Conservation (phyloP, 2,797 vertebrate species). For the Ptychadena robeensis region DNA sequence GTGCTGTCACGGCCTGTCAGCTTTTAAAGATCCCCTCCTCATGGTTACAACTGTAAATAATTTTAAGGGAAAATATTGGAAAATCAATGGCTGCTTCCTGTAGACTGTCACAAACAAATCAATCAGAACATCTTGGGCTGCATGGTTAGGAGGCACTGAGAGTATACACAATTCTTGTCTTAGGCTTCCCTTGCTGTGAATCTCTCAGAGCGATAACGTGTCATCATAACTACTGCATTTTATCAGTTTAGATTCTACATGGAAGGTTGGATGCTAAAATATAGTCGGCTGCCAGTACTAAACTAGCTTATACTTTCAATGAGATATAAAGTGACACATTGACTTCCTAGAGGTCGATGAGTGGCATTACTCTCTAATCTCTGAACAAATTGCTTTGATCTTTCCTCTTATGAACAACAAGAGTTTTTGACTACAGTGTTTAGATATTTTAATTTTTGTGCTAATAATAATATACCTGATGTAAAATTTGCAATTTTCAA, state of each 20-base stretch:
- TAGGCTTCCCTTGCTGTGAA: conserved; percentile 93
- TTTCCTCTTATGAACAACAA: not conserved
- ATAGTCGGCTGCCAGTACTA: not conserved
- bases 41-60: conserved; percentile 96
- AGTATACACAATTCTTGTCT: conserved; percentile 88
- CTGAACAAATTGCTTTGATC: not conserved
- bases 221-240: conserved; percentile 82
- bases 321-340: not conserved
- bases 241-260: conserved; percentile 69
- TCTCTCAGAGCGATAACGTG: conserved; percentile 92
- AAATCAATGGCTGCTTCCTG: conserved; percentile 99
- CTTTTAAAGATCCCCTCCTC: conserved; percentile 82
- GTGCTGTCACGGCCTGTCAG: conserved; percentile 83
- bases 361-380: not conserved
- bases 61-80: conserved; percentile 96
- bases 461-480: too few relatives aligned
- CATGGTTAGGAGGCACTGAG: conserved; percentile 77
- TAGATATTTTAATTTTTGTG: not conserved
- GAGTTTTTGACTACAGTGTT: not conserved
- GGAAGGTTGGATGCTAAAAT: conserved; percentile 28
- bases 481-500: too few relatives aligned
- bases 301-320: conserved; percentile 12
- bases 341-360: conserved; percentile 1
- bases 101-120: conserved; percentile 96
- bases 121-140: conserved; percentile 89